Evolutionary conservation across 2,888 invertebrate species (phyloP).

Genomic region (Zhengitettix transpicula): DNA sequence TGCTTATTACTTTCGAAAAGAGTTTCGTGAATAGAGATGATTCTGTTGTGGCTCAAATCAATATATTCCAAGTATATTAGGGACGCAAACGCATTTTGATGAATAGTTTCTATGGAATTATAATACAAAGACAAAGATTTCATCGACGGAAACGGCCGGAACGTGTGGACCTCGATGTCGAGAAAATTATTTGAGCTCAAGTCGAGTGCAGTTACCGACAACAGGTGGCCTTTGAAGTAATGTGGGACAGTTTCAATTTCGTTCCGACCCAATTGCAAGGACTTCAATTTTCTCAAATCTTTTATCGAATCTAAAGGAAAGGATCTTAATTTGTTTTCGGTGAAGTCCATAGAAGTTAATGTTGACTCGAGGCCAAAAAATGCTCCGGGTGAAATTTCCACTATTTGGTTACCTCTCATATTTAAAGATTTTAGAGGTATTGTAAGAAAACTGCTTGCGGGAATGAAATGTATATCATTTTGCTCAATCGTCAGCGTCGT

Average conservation of each 20-base stretch:
- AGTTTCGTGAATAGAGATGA: constrained; percentile 51
- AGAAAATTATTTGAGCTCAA: constrained; percentile 73
- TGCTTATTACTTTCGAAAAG: constrained; percentile 55
- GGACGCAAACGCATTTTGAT: constrained; percentile 51
- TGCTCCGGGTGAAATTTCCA: neutral
- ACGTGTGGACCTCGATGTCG: constrained; percentile 56
- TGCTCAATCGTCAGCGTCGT: constrained; percentile 20
- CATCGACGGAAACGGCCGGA: constrained; percentile 51
- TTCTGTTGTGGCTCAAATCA: constrained; percentile 76
- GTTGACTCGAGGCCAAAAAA: neutral
- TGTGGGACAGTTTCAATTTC: constrained; percentile 35
- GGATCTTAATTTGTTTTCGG: neutral
- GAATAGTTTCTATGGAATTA: neutral
- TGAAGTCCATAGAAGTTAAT: neutral
- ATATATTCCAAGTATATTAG: constrained; percentile 60
- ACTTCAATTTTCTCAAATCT: constrained; percentile 34
- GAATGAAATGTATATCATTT: neutral
- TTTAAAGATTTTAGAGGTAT: neutral
- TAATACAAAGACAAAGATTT: neutral
- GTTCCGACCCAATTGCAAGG: constrained; percentile 64
- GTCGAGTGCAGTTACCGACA: constrained; percentile 57
- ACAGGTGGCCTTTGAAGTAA: constrained; percentile 38
- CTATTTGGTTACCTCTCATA: neutral
- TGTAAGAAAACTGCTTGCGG: neutral
- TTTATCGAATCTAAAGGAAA: neutral